phyloP scores from a whole-genome alignment of 2,797 vertebrate genomes.

The Tapera naevia region DNA sequence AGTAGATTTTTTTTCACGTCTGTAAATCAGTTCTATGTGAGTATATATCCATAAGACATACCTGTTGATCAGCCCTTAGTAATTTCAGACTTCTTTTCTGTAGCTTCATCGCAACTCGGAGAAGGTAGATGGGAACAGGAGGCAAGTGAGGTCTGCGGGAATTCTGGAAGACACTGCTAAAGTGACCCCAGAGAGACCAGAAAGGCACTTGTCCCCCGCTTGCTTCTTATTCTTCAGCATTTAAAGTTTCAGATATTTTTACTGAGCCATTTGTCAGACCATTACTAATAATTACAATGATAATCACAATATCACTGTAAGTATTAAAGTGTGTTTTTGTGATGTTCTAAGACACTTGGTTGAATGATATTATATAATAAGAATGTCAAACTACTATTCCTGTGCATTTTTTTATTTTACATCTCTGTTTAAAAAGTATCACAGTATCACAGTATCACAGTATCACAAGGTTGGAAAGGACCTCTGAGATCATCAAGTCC shows the following conservation, averaged over 20 bases:
- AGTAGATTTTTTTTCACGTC: background rate
- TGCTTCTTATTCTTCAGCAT: background rate
- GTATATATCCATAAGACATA: background rate
- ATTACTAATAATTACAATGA: background rate
- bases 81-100: background rate
- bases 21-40: background rate
- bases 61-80: background rate
- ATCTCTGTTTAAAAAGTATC: background rate
- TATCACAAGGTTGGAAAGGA: no score
- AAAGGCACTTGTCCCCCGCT: background rate
- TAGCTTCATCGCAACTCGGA: background rate
- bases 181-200: background rate
- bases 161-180: background rate
- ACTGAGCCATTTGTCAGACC: background rate
- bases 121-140: background rate
- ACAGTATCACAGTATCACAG: no score
- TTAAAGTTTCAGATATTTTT: background rate
- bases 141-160: background rate
- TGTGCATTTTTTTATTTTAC: background rate
- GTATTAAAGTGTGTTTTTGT: background rate
- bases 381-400: background rate
- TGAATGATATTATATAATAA: background rate
- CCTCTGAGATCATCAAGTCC: no score
- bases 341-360: background rate
- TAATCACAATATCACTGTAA: background rate